Percentiles rank a stretch among this genome's conserved stretches.
phyloP scores from a whole-genome alignment of 2,888 invertebrate genomes.

The Kuschelorhynchus macadamiae region DNA sequence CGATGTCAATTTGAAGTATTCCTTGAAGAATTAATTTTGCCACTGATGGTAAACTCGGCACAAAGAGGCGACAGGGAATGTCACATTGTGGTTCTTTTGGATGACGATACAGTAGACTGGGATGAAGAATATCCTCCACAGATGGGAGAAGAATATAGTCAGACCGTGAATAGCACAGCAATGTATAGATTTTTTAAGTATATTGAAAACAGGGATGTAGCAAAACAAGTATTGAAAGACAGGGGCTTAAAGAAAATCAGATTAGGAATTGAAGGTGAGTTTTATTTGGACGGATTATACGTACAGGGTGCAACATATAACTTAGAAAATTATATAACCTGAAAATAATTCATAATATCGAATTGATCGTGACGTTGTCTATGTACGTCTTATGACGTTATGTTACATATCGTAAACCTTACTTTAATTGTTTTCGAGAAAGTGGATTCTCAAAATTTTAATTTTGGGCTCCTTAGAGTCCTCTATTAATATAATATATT shows the following conservation, averaged over 20 bases:
- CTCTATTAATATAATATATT: no score
- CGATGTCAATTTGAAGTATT: constrained; percentile 96
- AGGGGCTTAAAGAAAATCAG: constrained; percentile 98
- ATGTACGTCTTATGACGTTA: no score
- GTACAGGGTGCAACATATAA: no score
- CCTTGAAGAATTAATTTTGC: constrained; percentile 94
- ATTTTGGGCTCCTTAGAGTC: no score
- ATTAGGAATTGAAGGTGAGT: constrained; percentile 90
- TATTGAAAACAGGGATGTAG: constrained; percentile 99
- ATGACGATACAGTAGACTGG: constrained; percentile 98
- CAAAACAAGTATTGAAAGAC: constrained; percentile 99
- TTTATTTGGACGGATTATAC: background rate
- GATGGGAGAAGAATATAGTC: constrained; percentile 99
- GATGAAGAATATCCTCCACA: constrained; percentile 99
- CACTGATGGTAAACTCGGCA: constrained; percentile 95
- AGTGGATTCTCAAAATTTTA: no score
- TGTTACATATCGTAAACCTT: no score
- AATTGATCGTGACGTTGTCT: no score
- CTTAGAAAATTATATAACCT: no score
- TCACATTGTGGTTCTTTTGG: constrained; percentile 95
- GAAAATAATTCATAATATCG: no score
- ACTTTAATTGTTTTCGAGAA: no score
- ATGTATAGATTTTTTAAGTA: constrained; percentile 99
- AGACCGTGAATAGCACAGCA: constrained; percentile 95
- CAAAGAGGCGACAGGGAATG: constrained; percentile 97